These are phyloP conservation scores for Ichneumoninae sp. DNA, from an alignment of 2,888 invertebrate species.

Conservation along the genomic window DNA sequence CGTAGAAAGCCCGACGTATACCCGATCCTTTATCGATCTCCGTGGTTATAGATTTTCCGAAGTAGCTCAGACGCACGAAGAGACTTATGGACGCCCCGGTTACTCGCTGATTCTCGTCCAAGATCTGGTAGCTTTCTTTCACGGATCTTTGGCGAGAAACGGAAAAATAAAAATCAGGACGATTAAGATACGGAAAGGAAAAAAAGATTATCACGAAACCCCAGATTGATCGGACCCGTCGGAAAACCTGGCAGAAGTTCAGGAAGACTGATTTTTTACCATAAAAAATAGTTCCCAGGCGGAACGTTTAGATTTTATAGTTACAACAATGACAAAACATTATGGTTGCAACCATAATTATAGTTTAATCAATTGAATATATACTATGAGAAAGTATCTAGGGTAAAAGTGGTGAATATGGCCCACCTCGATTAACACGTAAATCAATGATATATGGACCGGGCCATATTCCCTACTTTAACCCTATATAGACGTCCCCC, in stretches of 20 bases:
- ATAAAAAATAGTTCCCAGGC: too few relatives aligned
- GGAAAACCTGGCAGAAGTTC: not conserved
- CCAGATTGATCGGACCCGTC: not conserved
- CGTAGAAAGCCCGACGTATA: constrained; percentile 70
- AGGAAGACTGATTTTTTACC: not conserved
- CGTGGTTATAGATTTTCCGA: constrained; percentile 77
- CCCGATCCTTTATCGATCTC: constrained; percentile 71
- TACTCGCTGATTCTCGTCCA: constrained; percentile 68
- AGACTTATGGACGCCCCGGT: constrained; percentile 71
- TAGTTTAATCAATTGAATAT: too few relatives aligned
- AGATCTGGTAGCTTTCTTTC: constrained; percentile 72
- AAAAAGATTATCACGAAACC: not conserved
- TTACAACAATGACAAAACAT: too few relatives aligned
- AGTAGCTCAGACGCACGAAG: constrained; percentile 77
- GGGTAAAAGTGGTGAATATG: too few relatives aligned
- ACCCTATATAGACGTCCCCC: too few relatives aligned
- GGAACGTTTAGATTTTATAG: too few relatives aligned
- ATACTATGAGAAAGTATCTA: too few relatives aligned
- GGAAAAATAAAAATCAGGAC: not conserved
- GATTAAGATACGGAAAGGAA: not conserved
- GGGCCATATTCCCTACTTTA: too few relatives aligned
- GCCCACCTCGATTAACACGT: too few relatives aligned
- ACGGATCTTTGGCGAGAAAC: constrained; percentile 70
- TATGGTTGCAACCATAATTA: too few relatives aligned
- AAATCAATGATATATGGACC: too few relatives aligned